These are phyloP conservation scores for Hirundichthys speculiger DNA, from an alignment of 2,113 vertebrate species.

Conservation along the genomic window DNA sequence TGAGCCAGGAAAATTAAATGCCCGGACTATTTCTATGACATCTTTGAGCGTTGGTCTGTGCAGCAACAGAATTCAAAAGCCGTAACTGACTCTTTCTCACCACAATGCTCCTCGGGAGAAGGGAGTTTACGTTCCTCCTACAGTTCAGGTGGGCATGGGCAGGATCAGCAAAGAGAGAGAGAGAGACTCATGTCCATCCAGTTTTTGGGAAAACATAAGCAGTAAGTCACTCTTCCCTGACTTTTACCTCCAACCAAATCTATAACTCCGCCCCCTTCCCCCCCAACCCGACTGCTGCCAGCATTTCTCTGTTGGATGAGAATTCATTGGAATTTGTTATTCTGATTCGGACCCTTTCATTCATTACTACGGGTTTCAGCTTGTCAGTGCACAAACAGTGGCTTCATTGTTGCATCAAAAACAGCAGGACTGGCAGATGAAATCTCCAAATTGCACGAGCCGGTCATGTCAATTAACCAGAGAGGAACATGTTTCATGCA, in stretches of 20 bases:
- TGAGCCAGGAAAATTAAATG: neutral
- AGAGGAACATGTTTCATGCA: conserved; percentile 36
- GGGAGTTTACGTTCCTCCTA: neutral
- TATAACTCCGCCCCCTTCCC: conserved; percentile 3
- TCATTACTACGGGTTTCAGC: conserved; percentile 18
- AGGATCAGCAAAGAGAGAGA: neutral
- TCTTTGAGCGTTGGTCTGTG: neutral
- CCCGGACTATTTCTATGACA: neutral
- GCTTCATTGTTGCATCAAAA: conserved; percentile 36
- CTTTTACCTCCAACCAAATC: conserved; percentile 10
- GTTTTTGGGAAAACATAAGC: neutral
- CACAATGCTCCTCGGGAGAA: neutral
- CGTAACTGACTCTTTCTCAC: neutral
- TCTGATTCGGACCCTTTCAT: conserved; percentile 38
- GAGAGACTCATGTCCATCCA: neutral
- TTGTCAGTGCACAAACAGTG: neutral
- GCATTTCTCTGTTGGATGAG: conserved; percentile 14
- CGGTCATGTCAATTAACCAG: conserved; percentile 12
- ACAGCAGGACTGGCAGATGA: conserved; percentile 6
- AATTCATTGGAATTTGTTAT: conserved; percentile 41
- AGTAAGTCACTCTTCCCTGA: neutral
- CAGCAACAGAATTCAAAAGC: too few relatives aligned
- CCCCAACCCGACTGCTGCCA: neutral
- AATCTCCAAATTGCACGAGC: conserved; percentile 16
- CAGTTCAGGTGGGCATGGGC: too few relatives aligned